Base-by-base conservation (phyloP, 1,140 invertebrate genomes). In the Sarcophaga bullata region DNA sequence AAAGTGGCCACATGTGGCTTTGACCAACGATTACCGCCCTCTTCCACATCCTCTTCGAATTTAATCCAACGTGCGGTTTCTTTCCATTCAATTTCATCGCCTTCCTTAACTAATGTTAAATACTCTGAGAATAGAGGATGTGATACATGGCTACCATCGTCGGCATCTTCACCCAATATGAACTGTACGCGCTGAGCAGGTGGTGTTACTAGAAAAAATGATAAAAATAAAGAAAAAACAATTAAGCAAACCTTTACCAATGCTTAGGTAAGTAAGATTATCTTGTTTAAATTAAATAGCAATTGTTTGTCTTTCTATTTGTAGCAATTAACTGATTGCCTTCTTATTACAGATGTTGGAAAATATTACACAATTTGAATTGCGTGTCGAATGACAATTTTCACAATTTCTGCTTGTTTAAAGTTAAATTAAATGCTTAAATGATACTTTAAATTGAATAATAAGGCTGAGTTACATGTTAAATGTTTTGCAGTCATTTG, bases 21-120 rank as follows among this genome's bases (percentile, higher is more conserved):
- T 7, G 96, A 97, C 97, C 97, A 98, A 78, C 97, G 92, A 88
- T 98, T 97, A 76, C 97, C 97, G 46, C 97, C 96, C 91, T 98
- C 96, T 91, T 98, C 97, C 0, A 98, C 97, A 88, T 98, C 96
- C 90, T 98, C 97, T 88, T 98, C 97, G 89, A 98, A 98, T 90
- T 98, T 98, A 73, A 98, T 96, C 97, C 97, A 98, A 86, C 97
- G 94, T 19, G 97, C 97, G n/a, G 97, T 98, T 92, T 98, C 97
- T 90, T 97, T 98, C 97, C 97, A 98, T 92, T 98, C 95, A 90
- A 97, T 94, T 85, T 97, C 96, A 81, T 96, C 96, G 82, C 96
- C 96, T 62, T 96, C 95, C 85, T 93, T 93, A 80, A 96, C 94
- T 83, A 99, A 93, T 88, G 98, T 97, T 86, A 97, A 97, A 96